These are phyloP conservation scores for Scrobipalpa costella DNA, from an alignment of 2,888 invertebrate genomes.

Conservation along the genomic window DNA sequence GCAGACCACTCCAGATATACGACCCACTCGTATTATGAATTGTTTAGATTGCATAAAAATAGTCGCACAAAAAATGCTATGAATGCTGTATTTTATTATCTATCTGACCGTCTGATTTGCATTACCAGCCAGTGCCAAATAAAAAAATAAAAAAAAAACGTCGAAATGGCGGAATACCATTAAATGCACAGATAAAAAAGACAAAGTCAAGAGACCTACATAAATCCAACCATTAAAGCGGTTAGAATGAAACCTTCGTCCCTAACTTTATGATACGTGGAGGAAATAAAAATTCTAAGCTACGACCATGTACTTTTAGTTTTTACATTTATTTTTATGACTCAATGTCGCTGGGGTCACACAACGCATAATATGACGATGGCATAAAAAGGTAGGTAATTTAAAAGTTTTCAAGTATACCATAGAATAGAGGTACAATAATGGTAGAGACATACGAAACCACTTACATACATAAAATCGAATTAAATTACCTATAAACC, in stretches of 20 bases:
- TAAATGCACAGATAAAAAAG: constrained; percentile 29
- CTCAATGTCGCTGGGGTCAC: constrained; percentile 45
- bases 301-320: constrained; percentile 34
- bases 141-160: constrained; percentile 24
- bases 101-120: constrained; percentile 27
- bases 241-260: constrained; percentile 33
- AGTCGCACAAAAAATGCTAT: constrained; percentile 4
- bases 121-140: constrained; percentile 26
- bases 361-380: constrained; percentile 10
- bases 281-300: constrained; percentile 39
- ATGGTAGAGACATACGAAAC: too few species aligned
- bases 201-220: constrained; percentile 21
- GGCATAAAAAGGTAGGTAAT: not conserved
- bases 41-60: constrained; percentile 11
- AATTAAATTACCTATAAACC: too few species aligned
- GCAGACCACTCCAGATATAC: constrained; percentile 19
- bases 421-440: too few species aligned
- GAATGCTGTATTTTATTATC: constrained; percentile 22
- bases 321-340: constrained; percentile 38
- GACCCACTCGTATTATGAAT: not conserved
- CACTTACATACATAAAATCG: too few species aligned
- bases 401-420: not conserved
- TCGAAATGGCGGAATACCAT: constrained; percentile 22
- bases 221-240: constrained; percentile 28
- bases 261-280: constrained; percentile 34